Conservation (phyloP, 2,888 invertebrate species). For the Onthophagus sagittarius region DNA sequence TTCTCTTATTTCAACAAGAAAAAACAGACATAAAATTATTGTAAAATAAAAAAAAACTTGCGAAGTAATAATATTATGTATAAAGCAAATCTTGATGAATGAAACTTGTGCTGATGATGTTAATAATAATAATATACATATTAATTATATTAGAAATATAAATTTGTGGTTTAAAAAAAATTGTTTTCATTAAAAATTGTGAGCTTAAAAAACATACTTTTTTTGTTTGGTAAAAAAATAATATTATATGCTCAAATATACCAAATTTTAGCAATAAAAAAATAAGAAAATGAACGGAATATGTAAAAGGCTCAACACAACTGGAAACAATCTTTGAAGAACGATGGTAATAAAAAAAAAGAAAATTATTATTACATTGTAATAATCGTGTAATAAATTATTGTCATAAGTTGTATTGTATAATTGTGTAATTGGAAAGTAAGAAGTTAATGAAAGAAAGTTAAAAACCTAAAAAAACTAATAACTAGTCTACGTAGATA, state of each 20-base stretch:
- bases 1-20: not conserved
- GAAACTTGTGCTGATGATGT: not conserved
- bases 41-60: not conserved
- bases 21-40: not conserved
- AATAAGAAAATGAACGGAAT: not conserved
- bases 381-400: too few relatives aligned
- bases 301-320: not conserved
- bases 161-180: constrained; percentile 7
- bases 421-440: not conserved
- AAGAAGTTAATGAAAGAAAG: constrained; percentile 1
- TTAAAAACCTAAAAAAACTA: constrained; percentile 12
- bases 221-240: not conserved
- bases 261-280: not conserved
- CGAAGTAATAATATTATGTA: not conserved
- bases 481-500: constrained; percentile 24
- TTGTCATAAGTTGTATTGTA: not conserved
- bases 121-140: constrained; percentile 15
- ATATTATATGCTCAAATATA: not conserved
- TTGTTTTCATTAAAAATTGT: constrained; percentile 15
- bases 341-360: too few relatives aligned
- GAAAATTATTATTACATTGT: too few relatives aligned
- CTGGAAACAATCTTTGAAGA: too few relatives aligned
- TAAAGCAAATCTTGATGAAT: not conserved
- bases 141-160: constrained; percentile 3
- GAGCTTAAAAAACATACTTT: not conserved